Percentiles rank a stretch among this genome's conserved stretches.
These are phyloP conservation scores for Microcebus griseorufus DNA, from an alignment of 2,113 vertebrate genomes.

Conservation along the genomic window DNA sequence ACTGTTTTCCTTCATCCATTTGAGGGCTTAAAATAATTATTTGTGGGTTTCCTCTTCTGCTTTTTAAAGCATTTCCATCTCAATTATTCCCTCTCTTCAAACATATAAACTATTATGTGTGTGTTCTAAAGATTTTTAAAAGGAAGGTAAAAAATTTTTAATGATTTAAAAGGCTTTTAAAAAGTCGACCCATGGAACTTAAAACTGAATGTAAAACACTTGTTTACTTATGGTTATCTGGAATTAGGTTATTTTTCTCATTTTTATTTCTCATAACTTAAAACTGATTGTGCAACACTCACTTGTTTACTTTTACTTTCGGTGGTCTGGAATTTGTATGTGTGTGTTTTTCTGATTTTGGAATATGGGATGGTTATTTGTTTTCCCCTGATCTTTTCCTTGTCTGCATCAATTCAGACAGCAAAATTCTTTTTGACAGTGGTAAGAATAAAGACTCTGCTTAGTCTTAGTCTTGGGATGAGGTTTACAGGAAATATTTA, in stretches of 20 bases:
- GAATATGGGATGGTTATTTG: not conserved
- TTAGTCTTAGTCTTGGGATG: not conserved
- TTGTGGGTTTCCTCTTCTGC: not conserved
- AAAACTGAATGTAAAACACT: slow-evolving; percentile 13
- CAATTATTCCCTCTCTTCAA: slow-evolving; percentile 4
- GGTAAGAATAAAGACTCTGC: slow-evolving; percentile 5
- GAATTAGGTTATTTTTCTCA: slow-evolving; percentile 4
- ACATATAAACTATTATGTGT: not conserved
- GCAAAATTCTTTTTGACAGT: slow-evolving; percentile 30
- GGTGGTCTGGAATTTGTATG: not conserved
- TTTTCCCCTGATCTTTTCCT: slow-evolving; percentile 47
- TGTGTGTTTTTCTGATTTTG: not conserved
- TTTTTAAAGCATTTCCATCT: slow-evolving; percentile 40
- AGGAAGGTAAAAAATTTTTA: not conserved
- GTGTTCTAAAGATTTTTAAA: slow-evolving; percentile 13
- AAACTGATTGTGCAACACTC: not conserved
- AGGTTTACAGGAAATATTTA: slow-evolving; percentile 24
- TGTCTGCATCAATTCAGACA: slow-evolving; percentile 47
- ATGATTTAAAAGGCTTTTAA: slow-evolving; percentile 8
- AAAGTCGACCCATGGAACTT: not conserved
- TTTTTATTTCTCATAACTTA: slow-evolving; percentile 23
- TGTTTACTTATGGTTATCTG: slow-evolving; percentile 20
- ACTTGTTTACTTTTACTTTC: not conserved
- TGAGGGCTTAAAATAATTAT: not conserved
- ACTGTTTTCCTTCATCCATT: not conserved